Percentiles rank a stretch among this genome's conserved stretches.
Conservation (phyloP, 2,113 vertebrate species). For the Sinocyclocheilus rhinocerous region DNA sequence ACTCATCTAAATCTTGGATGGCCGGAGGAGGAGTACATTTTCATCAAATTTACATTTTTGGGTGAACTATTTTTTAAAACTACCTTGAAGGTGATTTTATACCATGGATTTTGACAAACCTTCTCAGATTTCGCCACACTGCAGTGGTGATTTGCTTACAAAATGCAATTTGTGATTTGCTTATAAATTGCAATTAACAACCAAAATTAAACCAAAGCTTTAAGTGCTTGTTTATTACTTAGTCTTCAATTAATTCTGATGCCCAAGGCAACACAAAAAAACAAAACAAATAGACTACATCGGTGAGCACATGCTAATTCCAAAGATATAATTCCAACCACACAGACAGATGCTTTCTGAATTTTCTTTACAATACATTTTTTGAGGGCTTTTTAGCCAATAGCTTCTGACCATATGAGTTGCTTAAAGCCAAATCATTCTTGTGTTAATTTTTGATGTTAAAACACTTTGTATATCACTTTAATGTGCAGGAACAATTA, state of each 20-base stretch:
- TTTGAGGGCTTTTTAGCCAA: background rate
- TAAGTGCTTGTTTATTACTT: slow-evolving; percentile 64
- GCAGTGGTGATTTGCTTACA: slow-evolving; percentile 9
- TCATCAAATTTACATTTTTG: background rate
- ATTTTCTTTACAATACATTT: background rate
- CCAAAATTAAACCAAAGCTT: slow-evolving; percentile 55
- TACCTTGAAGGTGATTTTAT: background rate
- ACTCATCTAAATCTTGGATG: background rate
- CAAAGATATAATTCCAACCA: background rate
- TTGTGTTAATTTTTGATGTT: background rate
- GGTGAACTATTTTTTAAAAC: background rate
- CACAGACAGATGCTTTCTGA: background rate
- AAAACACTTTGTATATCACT: background rate
- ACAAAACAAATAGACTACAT: background rate
- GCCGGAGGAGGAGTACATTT: background rate
- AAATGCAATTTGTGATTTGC: slow-evolving; percentile 16
- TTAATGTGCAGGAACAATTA: background rate
- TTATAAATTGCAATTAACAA: slow-evolving; percentile 58
- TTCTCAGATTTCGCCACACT: background rate
- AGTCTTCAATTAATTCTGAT: slow-evolving; percentile 36
- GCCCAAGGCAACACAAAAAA: background rate
- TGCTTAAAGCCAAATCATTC: background rate
- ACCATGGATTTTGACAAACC: background rate
- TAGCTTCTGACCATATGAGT: background rate
- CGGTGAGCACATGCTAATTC: background rate